These are phyloP conservation scores for Chloromyia formosa DNA, from an alignment of 2,888 invertebrate species.

Conservation along the genomic window DNA sequence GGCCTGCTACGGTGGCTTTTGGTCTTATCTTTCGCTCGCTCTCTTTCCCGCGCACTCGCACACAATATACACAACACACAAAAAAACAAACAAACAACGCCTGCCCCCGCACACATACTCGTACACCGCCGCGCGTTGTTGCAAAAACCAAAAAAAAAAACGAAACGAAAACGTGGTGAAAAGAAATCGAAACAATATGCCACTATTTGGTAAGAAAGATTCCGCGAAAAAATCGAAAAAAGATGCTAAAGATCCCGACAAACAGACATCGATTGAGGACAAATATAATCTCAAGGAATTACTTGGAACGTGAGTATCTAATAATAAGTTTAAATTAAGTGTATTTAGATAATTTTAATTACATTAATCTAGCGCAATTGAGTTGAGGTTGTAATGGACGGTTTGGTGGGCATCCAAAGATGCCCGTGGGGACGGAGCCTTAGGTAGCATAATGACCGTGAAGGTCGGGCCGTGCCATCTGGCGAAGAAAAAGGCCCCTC, in stretches of 20 bases:
- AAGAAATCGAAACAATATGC: constrained; percentile 69
- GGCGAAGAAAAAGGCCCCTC: too few species aligned
- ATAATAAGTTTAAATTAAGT: background rate
- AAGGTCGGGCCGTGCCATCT: too few species aligned
- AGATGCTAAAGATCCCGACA: constrained; percentile 78
- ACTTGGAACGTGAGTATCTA: constrained; percentile 80
- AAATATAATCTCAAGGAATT: constrained; percentile 90
- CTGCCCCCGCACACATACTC: too few species aligned
- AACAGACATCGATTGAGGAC: constrained; percentile 85
- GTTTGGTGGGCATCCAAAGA: too few species aligned
- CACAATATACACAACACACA: too few species aligned
- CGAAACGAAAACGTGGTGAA: background rate
- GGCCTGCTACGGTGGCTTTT: too few species aligned
- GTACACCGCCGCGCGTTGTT: too few species aligned
- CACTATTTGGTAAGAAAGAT: constrained; percentile 90
- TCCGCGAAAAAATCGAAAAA: constrained; percentile 86
- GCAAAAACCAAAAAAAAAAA: background rate
- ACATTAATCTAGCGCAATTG: background rate
- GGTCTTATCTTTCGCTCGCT: too few species aligned
- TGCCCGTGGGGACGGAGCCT: too few species aligned
- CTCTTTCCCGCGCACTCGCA: too few species aligned
- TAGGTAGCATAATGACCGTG: too few species aligned
- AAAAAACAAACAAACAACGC: background rate
- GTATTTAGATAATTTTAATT: background rate
- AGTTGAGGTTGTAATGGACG: too few species aligned